phyloP scores from a whole-genome alignment of 2,797 vertebrate species.

The Eutrigla gurnardus region DNA sequence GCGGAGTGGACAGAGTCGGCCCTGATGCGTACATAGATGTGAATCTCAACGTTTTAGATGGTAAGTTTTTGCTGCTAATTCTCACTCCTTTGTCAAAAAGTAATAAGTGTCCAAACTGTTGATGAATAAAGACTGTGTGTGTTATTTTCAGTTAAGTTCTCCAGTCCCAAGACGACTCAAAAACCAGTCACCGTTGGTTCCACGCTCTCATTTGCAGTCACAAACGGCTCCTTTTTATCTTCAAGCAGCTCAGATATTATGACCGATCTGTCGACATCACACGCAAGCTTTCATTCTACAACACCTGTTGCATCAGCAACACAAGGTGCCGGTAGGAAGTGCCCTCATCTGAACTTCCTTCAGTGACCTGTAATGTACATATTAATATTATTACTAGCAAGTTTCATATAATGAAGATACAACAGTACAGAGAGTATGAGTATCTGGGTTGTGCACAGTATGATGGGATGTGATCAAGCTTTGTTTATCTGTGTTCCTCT shows the following conservation, averaged over 20 bases:
- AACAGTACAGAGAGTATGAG: background rate
- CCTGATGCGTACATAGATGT: accelerated
- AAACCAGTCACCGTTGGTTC: background rate
- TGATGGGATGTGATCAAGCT: accelerated
- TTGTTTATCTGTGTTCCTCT: background rate
- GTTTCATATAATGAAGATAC: too few relatives aligned
- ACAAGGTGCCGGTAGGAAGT: slow-evolving; percentile 11
- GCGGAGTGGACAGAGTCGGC: accelerated
- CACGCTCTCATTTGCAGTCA: background rate
- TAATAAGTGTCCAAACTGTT: background rate
- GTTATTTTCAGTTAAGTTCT: slow-evolving; percentile 3
- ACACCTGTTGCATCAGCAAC: background rate
- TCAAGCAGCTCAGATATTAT: background rate
- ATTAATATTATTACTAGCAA: too few relatives aligned
- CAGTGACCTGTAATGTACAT: too few relatives aligned
- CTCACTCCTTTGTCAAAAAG: background rate
- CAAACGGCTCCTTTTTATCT: accelerated
- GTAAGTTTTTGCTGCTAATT: slow-evolving; percentile 33
- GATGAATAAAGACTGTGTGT: background rate
- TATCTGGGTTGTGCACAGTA: background rate
- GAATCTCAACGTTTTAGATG: slow-evolving; percentile 7
- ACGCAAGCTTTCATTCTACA: background rate
- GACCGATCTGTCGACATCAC: background rate
- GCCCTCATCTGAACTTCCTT: background rate
- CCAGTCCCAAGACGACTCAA: background rate